Evolutionary conservation across 2,888 invertebrate species (phyloP), one percentile per base, ranked within the genome.

Genomic region (Sinotaia quadrata): DNA sequence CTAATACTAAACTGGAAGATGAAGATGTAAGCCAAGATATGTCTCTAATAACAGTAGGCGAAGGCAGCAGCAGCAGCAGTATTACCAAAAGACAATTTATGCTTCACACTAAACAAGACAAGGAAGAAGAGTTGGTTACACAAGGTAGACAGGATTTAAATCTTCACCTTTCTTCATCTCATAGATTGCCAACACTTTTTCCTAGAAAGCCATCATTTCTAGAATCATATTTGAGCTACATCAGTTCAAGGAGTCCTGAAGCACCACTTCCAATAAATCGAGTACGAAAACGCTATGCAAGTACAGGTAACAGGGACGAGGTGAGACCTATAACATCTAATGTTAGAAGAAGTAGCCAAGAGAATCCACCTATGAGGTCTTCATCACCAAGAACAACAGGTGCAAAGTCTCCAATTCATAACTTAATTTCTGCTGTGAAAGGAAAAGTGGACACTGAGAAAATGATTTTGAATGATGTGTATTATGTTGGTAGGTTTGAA

Each of bases 171-270:
- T 36, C 21, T 4, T 18, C 29, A 29, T 18, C 8, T 49, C 44
- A 12, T n/a, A 18, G 21, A 8, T 47, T 57, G 21, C 21, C 47
- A n/a, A 41, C 24, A 24, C 51, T 21, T n/a, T 27, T 21, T 5
- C 18, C 63, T 34, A 67, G 60, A 34, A 68, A 44, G n/a, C 63
- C 75, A 36, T 67, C 72, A n/a, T 75, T 75, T 57, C 57, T 72
- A 2, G 75, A 75, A 34, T 75, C 72, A 21, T 75, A 66, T 49
- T 33, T 72, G 36, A 71, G 67, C 3, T 72, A 71, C 44, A 34
- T 72, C 10, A 69, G 57, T 37, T 56, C 27, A 54, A 67, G 66
- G 33, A 33, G 59, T 33, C 29, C 54, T 21, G 37, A 54, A 49
- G 57, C 15, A 27, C 47, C 52, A 4, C n/a, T 59, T 27, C 59